Percentiles rank a stretch among this genome's conserved stretches.
phyloP scores from a whole-genome alignment of 2,797 vertebrate genomes.

The Morelia viridis region DNA sequence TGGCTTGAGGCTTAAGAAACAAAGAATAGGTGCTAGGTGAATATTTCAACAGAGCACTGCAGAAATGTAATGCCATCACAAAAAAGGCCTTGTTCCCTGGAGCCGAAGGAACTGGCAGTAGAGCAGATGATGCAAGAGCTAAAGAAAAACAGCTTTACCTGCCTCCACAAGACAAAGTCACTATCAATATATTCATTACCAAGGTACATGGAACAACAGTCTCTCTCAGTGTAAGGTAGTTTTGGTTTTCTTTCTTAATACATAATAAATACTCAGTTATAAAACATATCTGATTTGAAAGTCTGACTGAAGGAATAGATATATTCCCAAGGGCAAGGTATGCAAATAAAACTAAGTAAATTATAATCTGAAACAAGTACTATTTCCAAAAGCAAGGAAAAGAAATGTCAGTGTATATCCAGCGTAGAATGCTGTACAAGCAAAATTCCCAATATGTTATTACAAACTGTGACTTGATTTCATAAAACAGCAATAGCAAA shows the following conservation, averaged over 20 bases:
- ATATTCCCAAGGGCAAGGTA: conserved; percentile 30
- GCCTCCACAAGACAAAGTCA: not conserved
- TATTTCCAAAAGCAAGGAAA: conserved; percentile 42
- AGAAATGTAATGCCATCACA: not conserved
- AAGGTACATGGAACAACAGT: not conserved
- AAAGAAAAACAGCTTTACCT: not conserved
- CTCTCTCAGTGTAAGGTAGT: not conserved
- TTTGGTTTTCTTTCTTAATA: conserved; percentile 30
- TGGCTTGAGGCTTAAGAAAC: not conserved
- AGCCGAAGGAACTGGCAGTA: not conserved
- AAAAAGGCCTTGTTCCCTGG: not conserved
- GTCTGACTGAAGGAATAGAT: conserved; percentile 31
- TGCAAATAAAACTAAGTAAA: conserved; percentile 42
- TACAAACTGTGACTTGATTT: conserved; percentile 65
- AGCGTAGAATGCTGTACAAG: conserved; percentile 59
- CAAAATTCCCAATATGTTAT: conserved; percentile 69
- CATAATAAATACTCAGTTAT: conserved; percentile 52
- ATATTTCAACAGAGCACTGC: not conserved
- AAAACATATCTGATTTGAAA: conserved; percentile 61
- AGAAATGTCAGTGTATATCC: conserved; percentile 56
- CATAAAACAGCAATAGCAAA: conserved; percentile 69
- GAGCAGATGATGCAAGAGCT: not conserved
- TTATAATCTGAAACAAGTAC: conserved; percentile 53
- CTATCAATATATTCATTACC: not conserved
- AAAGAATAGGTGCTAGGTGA: not conserved